phyloP scores from a whole-genome alignment of 2,113 vertebrate species.

The Crotophaga sulcirostris region DNA sequence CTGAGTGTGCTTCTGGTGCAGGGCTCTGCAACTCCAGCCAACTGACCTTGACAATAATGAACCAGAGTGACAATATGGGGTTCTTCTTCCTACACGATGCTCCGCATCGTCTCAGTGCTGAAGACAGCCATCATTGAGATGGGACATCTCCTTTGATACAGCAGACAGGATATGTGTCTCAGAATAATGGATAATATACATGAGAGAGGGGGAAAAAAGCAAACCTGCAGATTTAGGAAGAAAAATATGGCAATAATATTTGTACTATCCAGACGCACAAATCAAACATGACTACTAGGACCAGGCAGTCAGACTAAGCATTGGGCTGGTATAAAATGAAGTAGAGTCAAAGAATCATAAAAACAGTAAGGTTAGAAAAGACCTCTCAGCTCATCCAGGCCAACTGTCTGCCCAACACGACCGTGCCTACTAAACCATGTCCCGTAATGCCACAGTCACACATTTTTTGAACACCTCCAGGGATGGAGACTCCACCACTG shows the following conservation, averaged over 20 bases:
- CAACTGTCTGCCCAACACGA: too few species aligned
- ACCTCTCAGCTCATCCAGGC: too few species aligned
- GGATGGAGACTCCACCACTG: too few species aligned
- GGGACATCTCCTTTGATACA: not conserved
- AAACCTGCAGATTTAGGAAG: not conserved
- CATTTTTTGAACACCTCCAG: too few species aligned
- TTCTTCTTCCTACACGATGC: not conserved
- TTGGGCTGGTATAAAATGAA: not conserved
- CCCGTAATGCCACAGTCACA: too few species aligned
- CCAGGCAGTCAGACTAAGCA: not conserved
- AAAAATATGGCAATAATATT: not conserved
- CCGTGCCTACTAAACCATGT: too few species aligned
- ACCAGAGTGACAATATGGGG: not conserved
- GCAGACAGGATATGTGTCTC: not conserved
- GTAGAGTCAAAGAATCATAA: too few species aligned
- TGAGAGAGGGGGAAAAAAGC: not conserved
- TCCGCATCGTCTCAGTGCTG: not conserved
- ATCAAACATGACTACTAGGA: accelerated
- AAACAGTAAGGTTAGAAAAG: too few species aligned
- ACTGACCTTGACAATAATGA: not conserved
- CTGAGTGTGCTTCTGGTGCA: accelerated
- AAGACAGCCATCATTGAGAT: not conserved
- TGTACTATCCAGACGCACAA: not conserved
- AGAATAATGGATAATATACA: accelerated
- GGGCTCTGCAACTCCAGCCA: not conserved